These are phyloP conservation scores for Cyanoderma ruficeps DNA, from an alignment of 2,113 vertebrate species.

Conservation along the genomic window DNA sequence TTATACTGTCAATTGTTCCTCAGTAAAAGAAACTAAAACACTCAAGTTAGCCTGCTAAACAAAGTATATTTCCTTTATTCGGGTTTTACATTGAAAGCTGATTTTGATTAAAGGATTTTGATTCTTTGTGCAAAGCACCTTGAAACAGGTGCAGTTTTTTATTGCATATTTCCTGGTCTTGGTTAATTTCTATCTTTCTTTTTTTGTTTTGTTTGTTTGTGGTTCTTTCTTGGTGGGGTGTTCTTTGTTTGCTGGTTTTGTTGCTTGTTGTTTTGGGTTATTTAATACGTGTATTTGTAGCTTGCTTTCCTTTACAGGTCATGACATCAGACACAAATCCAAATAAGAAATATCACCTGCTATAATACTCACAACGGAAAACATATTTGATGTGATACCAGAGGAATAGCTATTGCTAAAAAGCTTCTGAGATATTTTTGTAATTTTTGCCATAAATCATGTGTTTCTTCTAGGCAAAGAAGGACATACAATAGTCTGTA, in stretches of 20 bases:
- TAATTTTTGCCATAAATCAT: slow-evolving; percentile 11
- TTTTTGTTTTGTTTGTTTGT: neutral
- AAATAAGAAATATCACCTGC: neutral
- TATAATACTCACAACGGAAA: slow-evolving; percentile 5
- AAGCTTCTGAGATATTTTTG: neutral
- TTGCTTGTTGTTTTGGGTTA: neutral
- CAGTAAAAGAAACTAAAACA: neutral
- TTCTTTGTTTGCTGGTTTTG: neutral
- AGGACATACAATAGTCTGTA: neutral
- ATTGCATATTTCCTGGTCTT: neutral
- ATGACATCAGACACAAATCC: neutral
- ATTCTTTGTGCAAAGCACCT: neutral
- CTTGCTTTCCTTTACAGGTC: neutral
- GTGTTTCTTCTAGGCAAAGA: neutral
- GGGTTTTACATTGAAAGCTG: neutral
- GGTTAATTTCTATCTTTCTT: rapidly evolving
- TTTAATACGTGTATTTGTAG: neutral
- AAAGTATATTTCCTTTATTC: neutral
- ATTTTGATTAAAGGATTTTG: neutral
- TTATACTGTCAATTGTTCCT: neutral
- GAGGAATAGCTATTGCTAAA: neutral
- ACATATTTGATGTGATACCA: neutral
- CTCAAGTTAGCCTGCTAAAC: neutral
- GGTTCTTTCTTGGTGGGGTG: neutral
- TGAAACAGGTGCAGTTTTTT: neutral